Evolutionary conservation across 2,113 vertebrate species (phyloP), one percentile per base, ranked within the genome.

Genomic region (Heloderma charlesbogerti): DNA sequence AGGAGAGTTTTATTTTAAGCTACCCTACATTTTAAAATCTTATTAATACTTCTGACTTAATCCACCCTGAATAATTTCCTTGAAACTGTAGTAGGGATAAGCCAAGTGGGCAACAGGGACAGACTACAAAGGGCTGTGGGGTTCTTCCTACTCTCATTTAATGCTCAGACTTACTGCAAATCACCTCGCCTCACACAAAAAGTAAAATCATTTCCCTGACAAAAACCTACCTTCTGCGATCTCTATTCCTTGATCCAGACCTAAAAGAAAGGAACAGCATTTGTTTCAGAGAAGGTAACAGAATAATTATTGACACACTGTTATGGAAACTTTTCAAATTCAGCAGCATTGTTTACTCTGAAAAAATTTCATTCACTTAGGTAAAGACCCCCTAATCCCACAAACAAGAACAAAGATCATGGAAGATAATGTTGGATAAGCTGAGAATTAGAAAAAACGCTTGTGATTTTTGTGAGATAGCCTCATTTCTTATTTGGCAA

Each of bases 221-320:
- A n/a, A n/a, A 37, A 2, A 71, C 96, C 92, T 94, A 98, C 97
- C 97, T 97, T 94, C 95, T 98, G 45, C 98, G 98, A 94, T 99
- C 99, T 96, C 97, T 97, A 60, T 98, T 99, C 93, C 98, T 98
- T 91, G 99, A 99, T 95, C 97, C 98, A 96, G 99, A 99, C 96
- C 98, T 99, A 89, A n/a, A 96, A 94, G 86, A 63, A 31, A 63
- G 40, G 87, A 78, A 75, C 66, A 92, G 91, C 57, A 15, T 67
- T 74, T 15, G 84, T 94, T 54, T 77, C 34, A 75, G 0, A 60
- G 22, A 72, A 25, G 0, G 3, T 3, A 40, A 22, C 12, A 66
- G 13, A n/a, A 2, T 4, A 27, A 51, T 29, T 13, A 40, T 6
- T 10, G 16, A 34, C 29, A 27, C 25, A 18, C 0, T 34, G 20